Evolutionary conservation across 2,113 vertebrate genomes (phyloP).

Genomic region (Pelecanus crispus): DNA sequence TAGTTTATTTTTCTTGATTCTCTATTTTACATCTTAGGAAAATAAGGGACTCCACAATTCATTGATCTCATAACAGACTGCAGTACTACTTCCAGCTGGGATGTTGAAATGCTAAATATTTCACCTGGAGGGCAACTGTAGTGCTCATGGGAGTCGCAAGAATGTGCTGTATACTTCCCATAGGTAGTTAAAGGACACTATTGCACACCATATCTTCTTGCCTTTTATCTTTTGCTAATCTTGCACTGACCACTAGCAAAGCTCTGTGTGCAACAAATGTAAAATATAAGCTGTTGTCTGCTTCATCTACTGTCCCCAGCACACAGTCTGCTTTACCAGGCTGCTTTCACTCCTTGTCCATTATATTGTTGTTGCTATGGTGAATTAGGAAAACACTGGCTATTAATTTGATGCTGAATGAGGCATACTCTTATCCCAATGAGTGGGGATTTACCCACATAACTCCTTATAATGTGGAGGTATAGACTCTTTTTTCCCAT

Average conservation of each 20-base stretch:
- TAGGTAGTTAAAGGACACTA: neutral
- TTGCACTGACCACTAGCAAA: neutral
- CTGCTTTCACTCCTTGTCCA: neutral
- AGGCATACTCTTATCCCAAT: neutral
- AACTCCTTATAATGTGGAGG: neutral
- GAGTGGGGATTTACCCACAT: neutral
- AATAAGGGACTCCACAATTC: neutral
- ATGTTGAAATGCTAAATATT: neutral
- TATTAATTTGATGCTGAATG: constrained; percentile 33
- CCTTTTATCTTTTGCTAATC: neutral
- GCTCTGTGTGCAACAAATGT: neutral
- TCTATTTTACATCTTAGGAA: neutral
- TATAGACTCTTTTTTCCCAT: neutral
- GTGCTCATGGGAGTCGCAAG: neutral
- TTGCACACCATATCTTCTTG: neutral
- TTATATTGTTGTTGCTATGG: constrained; percentile 25
- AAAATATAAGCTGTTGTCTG: neutral
- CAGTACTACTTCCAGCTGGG: neutral
- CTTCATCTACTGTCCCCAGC: neutral
- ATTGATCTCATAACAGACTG: neutral
- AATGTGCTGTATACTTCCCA: neutral
- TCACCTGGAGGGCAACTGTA: neutral
- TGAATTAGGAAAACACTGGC: neutral
- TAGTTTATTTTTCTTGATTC: neutral
- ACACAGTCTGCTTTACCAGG: neutral